These are phyloP conservation scores for Agrilus planipennis DNA, from an alignment of 1,140 invertebrate species.

Conservation along the genomic window DNA sequence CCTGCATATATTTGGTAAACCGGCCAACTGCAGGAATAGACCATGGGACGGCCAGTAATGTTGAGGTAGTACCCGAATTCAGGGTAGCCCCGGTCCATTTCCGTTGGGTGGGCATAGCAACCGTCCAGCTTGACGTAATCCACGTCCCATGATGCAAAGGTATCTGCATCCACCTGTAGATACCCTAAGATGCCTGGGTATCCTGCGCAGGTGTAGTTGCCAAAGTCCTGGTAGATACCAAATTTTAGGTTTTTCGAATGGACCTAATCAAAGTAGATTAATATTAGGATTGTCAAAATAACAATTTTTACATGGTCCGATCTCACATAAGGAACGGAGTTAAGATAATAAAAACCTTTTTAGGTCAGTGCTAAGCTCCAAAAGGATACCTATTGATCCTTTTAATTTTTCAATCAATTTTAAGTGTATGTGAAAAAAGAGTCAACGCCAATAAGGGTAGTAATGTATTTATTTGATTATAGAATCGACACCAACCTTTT, in stretches of 20 bases:
- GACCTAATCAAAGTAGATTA: constrained; percentile 47
- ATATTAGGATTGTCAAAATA: background rate
- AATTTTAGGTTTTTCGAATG: constrained; percentile 90
- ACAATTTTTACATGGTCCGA: too few relatives aligned
- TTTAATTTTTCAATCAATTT: too few relatives aligned
- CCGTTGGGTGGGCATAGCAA: constrained; percentile 72
- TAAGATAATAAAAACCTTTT: too few relatives aligned
- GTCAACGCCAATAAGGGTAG: too few relatives aligned
- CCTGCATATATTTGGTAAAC: constrained; percentile 83
- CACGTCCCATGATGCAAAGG: constrained; percentile 93
- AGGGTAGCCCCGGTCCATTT: constrained; percentile 83
- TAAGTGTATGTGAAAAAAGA: too few relatives aligned
- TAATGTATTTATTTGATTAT: too few relatives aligned
- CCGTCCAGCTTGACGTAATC: constrained; percentile 96
- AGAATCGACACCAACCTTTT: too few relatives aligned
- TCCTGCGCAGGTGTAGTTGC: constrained; percentile 87
- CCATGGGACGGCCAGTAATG: constrained; percentile 80
- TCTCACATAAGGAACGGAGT: too few relatives aligned
- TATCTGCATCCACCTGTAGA: constrained; percentile 73
- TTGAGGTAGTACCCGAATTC: constrained; percentile 80
- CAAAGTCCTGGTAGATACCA: constrained; percentile 95
- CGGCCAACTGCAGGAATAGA: constrained; percentile 97
- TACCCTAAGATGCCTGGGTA: constrained; percentile 88
- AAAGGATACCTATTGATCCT: too few relatives aligned
- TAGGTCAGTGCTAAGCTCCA: too few relatives aligned